Conservation (phyloP, 1,140 invertebrate genomes). For the Drosophila rufa region DNA sequence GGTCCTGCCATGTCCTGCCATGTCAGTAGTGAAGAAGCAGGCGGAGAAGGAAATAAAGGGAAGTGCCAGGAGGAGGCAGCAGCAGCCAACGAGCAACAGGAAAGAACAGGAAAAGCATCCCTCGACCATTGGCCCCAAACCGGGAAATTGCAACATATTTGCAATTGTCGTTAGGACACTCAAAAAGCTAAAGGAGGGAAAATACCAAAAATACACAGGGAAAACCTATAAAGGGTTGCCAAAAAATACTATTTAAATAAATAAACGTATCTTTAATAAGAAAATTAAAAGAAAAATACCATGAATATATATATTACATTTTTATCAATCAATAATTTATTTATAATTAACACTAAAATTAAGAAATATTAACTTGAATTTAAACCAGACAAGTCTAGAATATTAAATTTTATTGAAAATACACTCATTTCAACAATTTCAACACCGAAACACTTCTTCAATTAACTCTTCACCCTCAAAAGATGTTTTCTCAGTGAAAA, state of each 20-base stretch:
- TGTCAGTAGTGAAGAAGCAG: constrained; percentile 12
- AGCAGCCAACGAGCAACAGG: constrained; percentile 28
- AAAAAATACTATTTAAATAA: too few relatives aligned
- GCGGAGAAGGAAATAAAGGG: constrained; percentile 3
- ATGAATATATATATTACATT: too few relatives aligned
- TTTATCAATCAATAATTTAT: too few relatives aligned
- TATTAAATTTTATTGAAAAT: neutral
- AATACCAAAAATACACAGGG: neutral
- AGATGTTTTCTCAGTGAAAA: constrained; percentile 10
- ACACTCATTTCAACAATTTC: too few relatives aligned
- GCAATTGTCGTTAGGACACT: constrained; percentile 66
- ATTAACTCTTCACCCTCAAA: neutral
- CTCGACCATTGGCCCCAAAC: constrained; percentile 43
- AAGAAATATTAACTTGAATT: too few relatives aligned
- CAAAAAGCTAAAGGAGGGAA: constrained; percentile 24
- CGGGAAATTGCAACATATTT: constrained; percentile 79
- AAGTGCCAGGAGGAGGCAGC: constrained; percentile 7
- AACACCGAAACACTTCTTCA: neutral
- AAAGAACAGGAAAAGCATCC: constrained; percentile 29
- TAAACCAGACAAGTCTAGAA: too few relatives aligned
- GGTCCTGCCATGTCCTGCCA: constrained; percentile 53
- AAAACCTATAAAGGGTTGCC: neutral
- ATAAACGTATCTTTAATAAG: too few relatives aligned
- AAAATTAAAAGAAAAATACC: neutral
- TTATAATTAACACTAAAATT: too few relatives aligned